Conservation (phyloP, 2,888 invertebrate species). For the Odiellus spinosus region DNA sequence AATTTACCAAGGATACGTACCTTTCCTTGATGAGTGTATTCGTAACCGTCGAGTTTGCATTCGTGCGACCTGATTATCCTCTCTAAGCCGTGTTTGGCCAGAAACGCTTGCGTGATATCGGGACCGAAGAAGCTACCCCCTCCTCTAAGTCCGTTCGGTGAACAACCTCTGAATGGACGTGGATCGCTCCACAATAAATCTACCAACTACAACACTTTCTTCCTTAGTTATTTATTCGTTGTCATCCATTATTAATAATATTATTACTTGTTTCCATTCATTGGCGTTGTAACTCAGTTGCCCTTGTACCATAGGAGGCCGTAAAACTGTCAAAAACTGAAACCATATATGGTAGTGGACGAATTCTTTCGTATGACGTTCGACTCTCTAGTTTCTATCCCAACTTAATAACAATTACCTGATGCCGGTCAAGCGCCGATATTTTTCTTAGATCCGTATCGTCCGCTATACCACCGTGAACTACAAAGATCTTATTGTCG, state of each 20-base stretch:
- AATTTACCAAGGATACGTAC: no score
- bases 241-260: background rate
- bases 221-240: no score
- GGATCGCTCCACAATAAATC: constrained; percentile 91
- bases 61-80: constrained; percentile 77
- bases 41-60: constrained; percentile 83
- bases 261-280: constrained; percentile 28
- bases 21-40: constrained; percentile 59
- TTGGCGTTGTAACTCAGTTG: constrained; percentile 42
- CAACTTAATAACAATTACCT: constrained; percentile 44
- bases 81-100: constrained; percentile 56
- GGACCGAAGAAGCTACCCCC: constrained; percentile 89
- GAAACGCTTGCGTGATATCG: constrained; percentile 61
- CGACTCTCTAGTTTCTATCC: background rate
- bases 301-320: constrained; percentile 55
- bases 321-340: constrained; percentile 68
- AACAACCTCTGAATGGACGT: constrained; percentile 55
- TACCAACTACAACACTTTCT: constrained; percentile 47
- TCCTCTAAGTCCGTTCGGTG: constrained; percentile 66
- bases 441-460: constrained; percentile 66
- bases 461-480: constrained; percentile 84
- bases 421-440: constrained; percentile 61
- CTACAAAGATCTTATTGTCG: constrained; percentile 73
- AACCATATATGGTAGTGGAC: constrained; percentile 25
- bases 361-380: background rate